A percentile compares a stretch with the other conserved stretches of the same genome.
phyloP scores from a whole-genome alignment of 2,113 vertebrate species.

The Atlantisia rogersi region DNA sequence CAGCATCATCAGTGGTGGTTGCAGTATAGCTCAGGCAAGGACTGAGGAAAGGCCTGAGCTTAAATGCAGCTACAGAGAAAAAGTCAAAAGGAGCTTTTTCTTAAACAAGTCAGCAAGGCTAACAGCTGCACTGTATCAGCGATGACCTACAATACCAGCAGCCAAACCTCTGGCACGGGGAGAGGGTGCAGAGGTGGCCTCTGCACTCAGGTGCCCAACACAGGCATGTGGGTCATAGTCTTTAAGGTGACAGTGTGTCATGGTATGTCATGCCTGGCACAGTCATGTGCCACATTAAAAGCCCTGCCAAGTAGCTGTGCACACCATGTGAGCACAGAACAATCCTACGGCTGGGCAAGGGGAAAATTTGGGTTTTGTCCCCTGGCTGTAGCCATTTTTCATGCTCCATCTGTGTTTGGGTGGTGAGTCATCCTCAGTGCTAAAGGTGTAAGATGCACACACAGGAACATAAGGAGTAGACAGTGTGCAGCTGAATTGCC shows the following conservation, averaged over 20 bases:
- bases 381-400: neutral
- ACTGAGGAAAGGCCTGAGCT: neutral
- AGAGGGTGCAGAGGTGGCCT: neutral
- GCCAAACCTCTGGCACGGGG: neutral
- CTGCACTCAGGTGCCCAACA: neutral
- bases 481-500: slow-evolving; percentile 8
- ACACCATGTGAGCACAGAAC: neutral
- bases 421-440: slow-evolving; percentile 10
- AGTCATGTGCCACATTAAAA: neutral
- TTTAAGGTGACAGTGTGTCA: neutral
- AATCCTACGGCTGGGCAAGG: neutral
- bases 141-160: neutral
- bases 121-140: fast-evolving
- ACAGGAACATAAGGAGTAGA: slow-evolving; percentile 22
- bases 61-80: neutral
- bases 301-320: neutral
- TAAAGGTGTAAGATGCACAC: slow-evolving; percentile 14
- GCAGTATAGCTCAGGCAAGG: neutral
- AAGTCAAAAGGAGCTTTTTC: neutral
- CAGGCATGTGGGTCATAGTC: neutral
- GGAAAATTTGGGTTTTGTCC: neutral
- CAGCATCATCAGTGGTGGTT: neutral
- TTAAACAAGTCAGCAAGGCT: neutral
- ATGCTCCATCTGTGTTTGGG: neutral
- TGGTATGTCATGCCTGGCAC: neutral